Evolutionary conservation across 2,888 invertebrate species (phyloP).

Genomic region (Scotopteryx bipunctaria): DNA sequence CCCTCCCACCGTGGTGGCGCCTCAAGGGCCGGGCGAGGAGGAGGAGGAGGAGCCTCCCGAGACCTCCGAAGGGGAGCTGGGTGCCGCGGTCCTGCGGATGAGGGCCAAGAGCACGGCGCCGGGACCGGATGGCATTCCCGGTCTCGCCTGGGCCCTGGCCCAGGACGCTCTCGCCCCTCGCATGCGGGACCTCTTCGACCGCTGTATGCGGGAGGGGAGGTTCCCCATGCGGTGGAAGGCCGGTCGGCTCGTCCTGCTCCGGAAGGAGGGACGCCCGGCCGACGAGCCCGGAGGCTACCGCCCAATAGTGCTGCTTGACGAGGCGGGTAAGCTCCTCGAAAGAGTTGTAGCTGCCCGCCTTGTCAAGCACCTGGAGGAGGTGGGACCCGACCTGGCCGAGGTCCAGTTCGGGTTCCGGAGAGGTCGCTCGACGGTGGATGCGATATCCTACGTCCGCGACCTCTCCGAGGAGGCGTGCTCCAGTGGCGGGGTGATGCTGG

Average conservation of each 20-base stretch:
- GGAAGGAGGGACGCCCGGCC: background rate
- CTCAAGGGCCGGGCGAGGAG: background rate
- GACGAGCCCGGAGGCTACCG: background rate
- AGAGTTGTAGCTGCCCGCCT: background rate
- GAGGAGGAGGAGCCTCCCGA: background rate
- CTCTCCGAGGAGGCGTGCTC: background rate
- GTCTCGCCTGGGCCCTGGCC: background rate
- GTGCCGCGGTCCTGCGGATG: too few species aligned
- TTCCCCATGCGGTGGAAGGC: background rate
- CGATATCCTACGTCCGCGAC: background rate
- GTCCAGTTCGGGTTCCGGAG: constrained; percentile 1
- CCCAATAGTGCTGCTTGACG: background rate
- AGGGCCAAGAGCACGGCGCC: background rate
- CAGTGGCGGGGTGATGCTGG: background rate
- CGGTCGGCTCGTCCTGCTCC: background rate
- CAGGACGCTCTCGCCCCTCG: background rate
- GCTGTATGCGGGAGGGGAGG: background rate
- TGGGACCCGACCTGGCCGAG: background rate
- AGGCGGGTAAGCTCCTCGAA: background rate
- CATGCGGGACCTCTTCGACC: background rate
- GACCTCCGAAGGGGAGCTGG: too few species aligned
- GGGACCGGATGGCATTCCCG: background rate
- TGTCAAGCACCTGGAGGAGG: background rate
- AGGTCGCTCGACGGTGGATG: constrained; percentile 1
- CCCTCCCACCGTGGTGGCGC: background rate